Base-by-base conservation (phyloP, 2,888 invertebrate species). In the Ophion costatus region DNA sequence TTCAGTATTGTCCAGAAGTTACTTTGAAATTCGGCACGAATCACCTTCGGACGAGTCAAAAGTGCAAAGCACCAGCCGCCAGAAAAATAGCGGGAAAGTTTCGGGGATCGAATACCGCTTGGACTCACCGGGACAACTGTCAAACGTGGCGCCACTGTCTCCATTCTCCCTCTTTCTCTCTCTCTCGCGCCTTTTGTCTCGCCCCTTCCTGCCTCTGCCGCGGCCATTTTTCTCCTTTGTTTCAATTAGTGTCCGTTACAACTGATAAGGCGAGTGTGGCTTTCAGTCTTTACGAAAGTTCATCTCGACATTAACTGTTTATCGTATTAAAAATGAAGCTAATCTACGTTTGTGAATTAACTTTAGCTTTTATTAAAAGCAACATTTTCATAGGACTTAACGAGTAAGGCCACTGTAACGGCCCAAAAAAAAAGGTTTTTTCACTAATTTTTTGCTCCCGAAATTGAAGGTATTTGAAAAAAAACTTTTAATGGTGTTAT, bases 71-170 rank as follows among this genome's bases (percentile, higher is more conserved):
- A 45, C 20, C 70, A 64, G 51, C 71, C 70, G 66, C 70, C 29
- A 45, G 51, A 75, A 74, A 74, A 82, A 69, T 38, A 69, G 73
- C 78, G 74, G 78, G 82, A 78, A 78, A 56, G 29, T 66, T 77
- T 61, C 67, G 24, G 71, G 66, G 45, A 51, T 67, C 14, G 22
- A 42, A 66, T 24, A 20, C 74, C 1, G 38, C 24, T 2, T 24
- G 33, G 14, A 10, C 11, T 63, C 33, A n/a, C 70, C 24, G 42
- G 33, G 59, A 38, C 69, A 22, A 11, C 67, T 71, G 81, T 82
- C 81, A 80, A 73, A 73, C 51, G 56, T 69, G 77, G 67, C 57
- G 67, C 67, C 24, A 56, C 64, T 22, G 38, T 75, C 75, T 29
- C 3, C 11, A 2, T 11, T 63, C 45, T 51, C 45, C 24, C 10